A percentile compares a stretch with the other conserved stretches of the same genome.
These are phyloP conservation scores for Tenthredo mesomela DNA, from an alignment of 2,888 invertebrate species.

Conservation along the genomic window DNA sequence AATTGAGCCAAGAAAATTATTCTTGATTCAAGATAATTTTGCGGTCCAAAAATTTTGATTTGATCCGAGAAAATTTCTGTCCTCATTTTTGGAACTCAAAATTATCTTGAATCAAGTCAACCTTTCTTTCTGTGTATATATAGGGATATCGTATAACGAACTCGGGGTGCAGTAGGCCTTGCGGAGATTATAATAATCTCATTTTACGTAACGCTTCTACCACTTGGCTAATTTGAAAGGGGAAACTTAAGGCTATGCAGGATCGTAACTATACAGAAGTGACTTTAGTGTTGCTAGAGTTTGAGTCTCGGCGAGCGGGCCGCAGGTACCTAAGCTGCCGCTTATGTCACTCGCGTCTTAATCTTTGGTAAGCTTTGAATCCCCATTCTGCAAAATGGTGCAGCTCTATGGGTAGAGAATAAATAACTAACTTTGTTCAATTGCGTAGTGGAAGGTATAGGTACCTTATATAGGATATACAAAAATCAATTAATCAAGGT, in stretches of 20 bases:
- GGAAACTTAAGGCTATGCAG: constrained; percentile 57
- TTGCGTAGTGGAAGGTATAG: neutral
- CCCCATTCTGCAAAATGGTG: constrained; percentile 45
- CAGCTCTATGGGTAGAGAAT: constrained; percentile 18
- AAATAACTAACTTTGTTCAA: constrained; percentile 14
- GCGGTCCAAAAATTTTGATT: too few species aligned
- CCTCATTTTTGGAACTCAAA: too few species aligned
- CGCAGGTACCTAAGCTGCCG: constrained; percentile 63
- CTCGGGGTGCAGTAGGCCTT: constrained; percentile 74
- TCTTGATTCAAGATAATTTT: too few species aligned
- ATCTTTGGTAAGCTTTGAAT: constrained; percentile 66
- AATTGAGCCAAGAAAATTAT: too few species aligned
- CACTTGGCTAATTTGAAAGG: constrained; percentile 75
- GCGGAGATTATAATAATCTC: constrained; percentile 77
- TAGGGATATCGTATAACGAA: constrained; percentile 51
- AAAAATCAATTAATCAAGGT: constrained; percentile 18
- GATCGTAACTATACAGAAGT: constrained; percentile 45
- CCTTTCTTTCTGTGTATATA: too few species aligned
- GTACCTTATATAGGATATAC: neutral
- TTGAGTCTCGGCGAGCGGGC: constrained; percentile 30
- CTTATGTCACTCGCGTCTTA: constrained; percentile 64
- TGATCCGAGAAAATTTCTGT: too few species aligned
- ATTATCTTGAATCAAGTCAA: too few species aligned
- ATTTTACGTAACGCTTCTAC: constrained; percentile 74
- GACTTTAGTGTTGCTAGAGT: constrained; percentile 39